phyloP scores from a whole-genome alignment of 2,113 vertebrate species.

The Galbula dea region DNA sequence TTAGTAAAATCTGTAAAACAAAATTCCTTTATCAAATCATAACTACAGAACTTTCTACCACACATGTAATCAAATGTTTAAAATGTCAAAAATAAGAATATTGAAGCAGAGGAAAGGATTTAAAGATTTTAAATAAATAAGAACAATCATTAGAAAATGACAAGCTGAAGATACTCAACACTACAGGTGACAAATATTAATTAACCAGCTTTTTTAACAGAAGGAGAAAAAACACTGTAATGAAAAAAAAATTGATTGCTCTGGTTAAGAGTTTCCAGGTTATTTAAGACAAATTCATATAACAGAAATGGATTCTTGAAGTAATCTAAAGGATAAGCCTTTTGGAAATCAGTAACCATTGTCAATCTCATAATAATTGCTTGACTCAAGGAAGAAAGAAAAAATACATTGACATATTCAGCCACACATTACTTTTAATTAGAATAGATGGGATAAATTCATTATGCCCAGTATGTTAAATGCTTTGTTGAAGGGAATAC shows the following conservation, averaged over 20 bases:
- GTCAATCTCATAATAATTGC: neutral
- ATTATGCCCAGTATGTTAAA: neutral
- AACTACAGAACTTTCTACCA: neutral
- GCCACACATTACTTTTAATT: neutral
- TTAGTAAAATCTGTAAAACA: too few relatives aligned
- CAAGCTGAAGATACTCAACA: conserved; percentile 12
- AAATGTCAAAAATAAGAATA: conserved; percentile 17
- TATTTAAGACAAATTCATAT: neutral
- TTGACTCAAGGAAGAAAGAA: neutral
- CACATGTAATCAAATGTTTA: conserved; percentile 13
- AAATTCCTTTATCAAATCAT: neutral
- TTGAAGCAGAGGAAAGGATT: neutral
- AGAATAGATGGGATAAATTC: neutral
- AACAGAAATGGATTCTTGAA: neutral
- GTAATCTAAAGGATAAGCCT: neutral
- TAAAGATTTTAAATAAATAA: conserved; percentile 48
- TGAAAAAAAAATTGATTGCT: neutral
- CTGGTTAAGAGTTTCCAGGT: neutral
- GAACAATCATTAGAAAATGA: conserved; percentile 48
- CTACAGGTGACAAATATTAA: conserved; percentile 36
- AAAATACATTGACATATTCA: neutral
- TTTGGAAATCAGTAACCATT: neutral
- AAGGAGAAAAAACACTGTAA: neutral
- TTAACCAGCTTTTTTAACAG: neutral
- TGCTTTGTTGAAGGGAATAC: neutral